Evolutionary conservation across 2,113 vertebrate genomes (phyloP), one percentile per base, ranked within the genome.

Genomic region (Micromys minutus): DNA sequence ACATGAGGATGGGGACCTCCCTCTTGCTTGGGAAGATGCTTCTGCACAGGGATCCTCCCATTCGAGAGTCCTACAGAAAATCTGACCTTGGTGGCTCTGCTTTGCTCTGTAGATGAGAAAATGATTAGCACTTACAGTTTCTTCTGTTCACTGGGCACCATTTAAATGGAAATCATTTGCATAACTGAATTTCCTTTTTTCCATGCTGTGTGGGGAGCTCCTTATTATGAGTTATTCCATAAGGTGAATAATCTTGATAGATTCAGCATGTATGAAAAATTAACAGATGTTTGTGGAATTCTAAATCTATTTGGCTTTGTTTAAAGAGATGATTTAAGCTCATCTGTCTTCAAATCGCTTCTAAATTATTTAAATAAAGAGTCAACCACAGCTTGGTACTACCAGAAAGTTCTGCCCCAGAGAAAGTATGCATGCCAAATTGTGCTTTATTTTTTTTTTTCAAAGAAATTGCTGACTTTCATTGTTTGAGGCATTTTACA

Each of bases 181-280:
- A 85, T 97, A 97, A 96, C 92, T 93, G 77, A 89, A 95, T 97
- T 93, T 97, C 81, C 52, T 74, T 34, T 94, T 57, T 76, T 92
- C 36, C 0, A 0, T 72, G 50, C 88, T 94, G 47, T 50, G 29
- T 71, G 77, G 94, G 67, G 83, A 87, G 86, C 24, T 81, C 79
- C 81, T 92, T 75, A 36, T 91, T 94, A 81, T 75, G 86, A 97
- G 72, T 89, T 96, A 87, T 80, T 95, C 90, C 93, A 92, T 80
- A 97, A 96, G 94, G 97, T 97, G 92, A 97, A 97, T 98, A 97
- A 96, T 97, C 92, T 88, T 97, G 97, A 96, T 96, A 92, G 90
- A 95, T 90, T 94, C 63, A 61, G 69, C 80, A 47, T 92, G 92
- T 96, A 94, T 96, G 89, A 97, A 96, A 97, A 97, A 97, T 97